A percentile compares a stretch with the other conserved stretches of the same genome.
phyloP scores from a whole-genome alignment of 2,113 vertebrate genomes.

The Orientallactaga bullata region DNA sequence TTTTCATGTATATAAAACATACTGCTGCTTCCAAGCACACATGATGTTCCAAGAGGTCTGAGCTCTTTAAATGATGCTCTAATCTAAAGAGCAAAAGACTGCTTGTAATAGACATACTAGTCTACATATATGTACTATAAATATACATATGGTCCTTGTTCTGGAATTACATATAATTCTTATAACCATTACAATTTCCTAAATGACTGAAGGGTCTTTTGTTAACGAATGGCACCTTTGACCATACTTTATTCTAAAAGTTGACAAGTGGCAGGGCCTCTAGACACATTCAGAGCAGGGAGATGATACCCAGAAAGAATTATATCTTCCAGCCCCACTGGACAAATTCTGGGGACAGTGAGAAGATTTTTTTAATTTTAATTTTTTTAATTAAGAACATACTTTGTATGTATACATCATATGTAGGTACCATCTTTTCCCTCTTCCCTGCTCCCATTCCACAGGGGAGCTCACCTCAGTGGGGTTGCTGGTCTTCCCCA shows the following conservation, averaged over 20 bases:
- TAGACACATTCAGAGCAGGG: not conserved
- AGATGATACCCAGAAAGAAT: not conserved
- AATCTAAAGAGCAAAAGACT: not conserved
- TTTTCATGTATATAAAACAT: slow-evolving; percentile 19
- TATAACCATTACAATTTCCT: not conserved
- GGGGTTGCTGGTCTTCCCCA: no score
- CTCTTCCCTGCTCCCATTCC: no score
- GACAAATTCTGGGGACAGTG: not conserved
- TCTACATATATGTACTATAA: not conserved
- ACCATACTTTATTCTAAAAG: not conserved
- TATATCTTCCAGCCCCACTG: not conserved
- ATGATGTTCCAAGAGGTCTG: not conserved
- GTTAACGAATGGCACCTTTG: not conserved
- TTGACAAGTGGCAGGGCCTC: not conserved
- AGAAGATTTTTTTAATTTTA: no score
- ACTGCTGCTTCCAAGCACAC: not conserved
- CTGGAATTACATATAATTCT: not conserved
- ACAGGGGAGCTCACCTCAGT: no score
- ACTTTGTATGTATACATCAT: no score
- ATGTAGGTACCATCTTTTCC: no score
- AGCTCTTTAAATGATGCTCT: not conserved
- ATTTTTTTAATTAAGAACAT: no score
- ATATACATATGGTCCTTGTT: not conserved
- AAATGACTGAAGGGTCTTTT: not conserved
- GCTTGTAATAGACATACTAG: not conserved